A percentile compares a stretch with the other conserved stretches of the same genome.
These are phyloP conservation scores for Parascotia fuliginaria DNA, from an alignment of 2,888 invertebrate genomes.

Conservation along the genomic window DNA sequence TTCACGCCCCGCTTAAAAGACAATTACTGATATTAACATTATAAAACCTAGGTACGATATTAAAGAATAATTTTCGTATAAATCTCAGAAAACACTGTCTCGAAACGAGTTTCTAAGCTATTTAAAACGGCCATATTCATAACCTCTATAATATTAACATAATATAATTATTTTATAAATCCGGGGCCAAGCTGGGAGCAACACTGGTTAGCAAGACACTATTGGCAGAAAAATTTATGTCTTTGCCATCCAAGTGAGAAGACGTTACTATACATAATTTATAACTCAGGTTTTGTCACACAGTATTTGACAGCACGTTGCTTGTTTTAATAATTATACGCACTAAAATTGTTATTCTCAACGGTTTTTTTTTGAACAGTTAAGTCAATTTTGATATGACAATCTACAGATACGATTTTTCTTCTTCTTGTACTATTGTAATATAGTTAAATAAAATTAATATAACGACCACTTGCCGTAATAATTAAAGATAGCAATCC, in stretches of 20 bases:
- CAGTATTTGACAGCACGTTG: not conserved
- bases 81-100: not conserved
- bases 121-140: not conserved
- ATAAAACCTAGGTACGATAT: no score
- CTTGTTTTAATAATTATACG: not conserved
- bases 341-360: no score
- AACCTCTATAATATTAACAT: not conserved
- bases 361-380: no score
- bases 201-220: conserved; percentile 27
- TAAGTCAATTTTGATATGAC: no score
- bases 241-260: conserved; percentile 4
- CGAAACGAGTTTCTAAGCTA: not conserved
- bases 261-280: not conserved
- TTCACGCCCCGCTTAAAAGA: no score
- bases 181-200: not conserved
- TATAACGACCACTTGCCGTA: no score
- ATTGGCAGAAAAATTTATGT: conserved; percentile 11
- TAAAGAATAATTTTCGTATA: not conserved
- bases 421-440: no score
- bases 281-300: not conserved
- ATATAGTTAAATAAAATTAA: no score
- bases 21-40: no score
- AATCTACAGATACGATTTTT: no score
- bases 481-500: no score
- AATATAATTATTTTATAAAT: not conserved